Evolutionary conservation across 2,888 invertebrate genomes (phyloP).

Genomic region (Morinoia aosen): DNA sequence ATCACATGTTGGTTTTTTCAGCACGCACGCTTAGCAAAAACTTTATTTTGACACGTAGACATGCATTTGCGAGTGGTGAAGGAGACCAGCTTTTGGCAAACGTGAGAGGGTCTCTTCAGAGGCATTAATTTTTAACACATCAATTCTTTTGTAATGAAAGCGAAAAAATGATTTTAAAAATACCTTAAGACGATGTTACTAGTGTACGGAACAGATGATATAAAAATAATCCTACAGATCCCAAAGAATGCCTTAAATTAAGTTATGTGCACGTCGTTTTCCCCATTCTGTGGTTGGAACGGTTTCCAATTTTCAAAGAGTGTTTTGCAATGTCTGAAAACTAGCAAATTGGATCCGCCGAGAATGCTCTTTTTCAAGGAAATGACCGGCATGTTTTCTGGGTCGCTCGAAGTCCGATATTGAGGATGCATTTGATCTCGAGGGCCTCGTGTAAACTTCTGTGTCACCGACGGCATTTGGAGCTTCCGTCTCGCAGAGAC

Average conservation of each 20-base stretch:
- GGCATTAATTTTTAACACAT: neutral
- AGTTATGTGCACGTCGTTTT: neutral
- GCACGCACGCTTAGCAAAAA: neutral
- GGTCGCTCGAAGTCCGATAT: conserved; percentile 10
- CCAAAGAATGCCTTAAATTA: neutral
- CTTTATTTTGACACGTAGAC: neutral
- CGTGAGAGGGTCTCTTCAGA: neutral
- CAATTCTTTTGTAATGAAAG: neutral
- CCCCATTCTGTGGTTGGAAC: neutral
- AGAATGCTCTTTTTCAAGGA: conserved; percentile 3
- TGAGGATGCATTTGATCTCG: conserved; percentile 12
- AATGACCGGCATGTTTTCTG: neutral
- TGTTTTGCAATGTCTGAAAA: conserved; percentile 4
- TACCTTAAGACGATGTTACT: neutral
- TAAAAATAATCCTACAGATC: neutral
- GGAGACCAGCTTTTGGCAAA: neutral
- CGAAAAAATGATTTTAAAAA: neutral
- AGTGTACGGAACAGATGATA: neutral
- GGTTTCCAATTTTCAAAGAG: neutral
- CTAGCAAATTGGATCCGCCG: neutral
- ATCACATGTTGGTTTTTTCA: neutral
- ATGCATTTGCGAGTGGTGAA: neutral
- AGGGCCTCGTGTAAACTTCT: neutral
- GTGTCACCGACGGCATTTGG: neutral
- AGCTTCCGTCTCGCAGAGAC: neutral